These are phyloP conservation scores for Zoanthus solanderi DNA, from an alignment of 92 coral and sea anemone genomes.

Conservation along the genomic window DNA sequence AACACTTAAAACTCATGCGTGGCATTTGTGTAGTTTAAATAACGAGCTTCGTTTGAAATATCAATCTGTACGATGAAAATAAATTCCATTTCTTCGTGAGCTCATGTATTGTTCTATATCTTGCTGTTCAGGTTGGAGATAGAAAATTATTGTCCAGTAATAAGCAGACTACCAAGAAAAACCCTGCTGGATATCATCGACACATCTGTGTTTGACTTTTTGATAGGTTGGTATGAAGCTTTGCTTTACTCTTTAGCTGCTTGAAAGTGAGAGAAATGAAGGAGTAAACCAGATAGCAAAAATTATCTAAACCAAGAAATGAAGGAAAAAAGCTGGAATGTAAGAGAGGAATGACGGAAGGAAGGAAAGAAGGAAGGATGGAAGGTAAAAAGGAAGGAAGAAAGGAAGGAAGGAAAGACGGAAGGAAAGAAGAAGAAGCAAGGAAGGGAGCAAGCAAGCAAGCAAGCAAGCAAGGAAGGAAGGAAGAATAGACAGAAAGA, in stretches of 20 bases:
- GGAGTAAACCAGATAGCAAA: not conserved
- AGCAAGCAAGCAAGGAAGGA: too few species aligned
- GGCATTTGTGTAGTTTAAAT: too few species aligned
- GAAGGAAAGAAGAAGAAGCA: too few species aligned
- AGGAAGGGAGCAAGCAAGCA: too few species aligned
- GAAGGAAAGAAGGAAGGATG: not conserved
- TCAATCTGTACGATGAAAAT: too few species aligned
- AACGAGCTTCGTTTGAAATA: too few species aligned
- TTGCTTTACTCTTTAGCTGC: not conserved
- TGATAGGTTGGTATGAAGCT: constrained; percentile 77
- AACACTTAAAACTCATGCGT: too few species aligned
- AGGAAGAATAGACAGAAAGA: too few species aligned
- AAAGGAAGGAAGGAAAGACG: not conserved
- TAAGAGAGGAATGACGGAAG: not conserved
- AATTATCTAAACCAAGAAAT: not conserved
- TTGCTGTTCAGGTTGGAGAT: constrained; percentile 81
- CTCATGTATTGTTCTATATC: not conserved
- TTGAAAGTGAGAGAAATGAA: not conserved
- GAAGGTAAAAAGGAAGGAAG: not conserved
- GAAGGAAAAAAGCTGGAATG: not conserved
- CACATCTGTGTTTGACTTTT: constrained; percentile 93
- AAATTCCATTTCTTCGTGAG: too few species aligned
- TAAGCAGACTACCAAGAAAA: constrained; percentile 78
- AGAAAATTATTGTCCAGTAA: constrained; percentile 79
- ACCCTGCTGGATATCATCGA: constrained; percentile 86